Conservation (phyloP, 2,797 vertebrate genomes). For the Nannoperca australis region DNA sequence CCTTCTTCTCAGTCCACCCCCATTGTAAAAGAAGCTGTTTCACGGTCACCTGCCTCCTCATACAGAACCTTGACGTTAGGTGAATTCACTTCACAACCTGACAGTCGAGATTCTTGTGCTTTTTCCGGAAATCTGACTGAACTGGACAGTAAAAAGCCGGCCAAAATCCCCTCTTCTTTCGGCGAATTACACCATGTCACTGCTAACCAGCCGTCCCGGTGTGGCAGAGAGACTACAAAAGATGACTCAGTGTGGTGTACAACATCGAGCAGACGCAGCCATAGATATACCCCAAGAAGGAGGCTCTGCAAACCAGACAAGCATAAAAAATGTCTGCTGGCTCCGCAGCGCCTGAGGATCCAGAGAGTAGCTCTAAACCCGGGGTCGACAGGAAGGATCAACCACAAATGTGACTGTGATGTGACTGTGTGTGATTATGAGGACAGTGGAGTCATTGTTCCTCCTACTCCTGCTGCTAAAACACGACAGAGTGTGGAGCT, state of each 20-base stretch:
- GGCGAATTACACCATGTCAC: slow-evolving; percentile 5
- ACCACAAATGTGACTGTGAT: slow-evolving; percentile 13
- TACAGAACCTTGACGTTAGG: not conserved
- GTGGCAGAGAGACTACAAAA: slow-evolving; percentile 17
- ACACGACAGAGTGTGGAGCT: not conserved
- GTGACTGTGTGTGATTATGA: slow-evolving; percentile 27
- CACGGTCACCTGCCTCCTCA: not conserved
- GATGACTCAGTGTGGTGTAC: slow-evolving; percentile 1
- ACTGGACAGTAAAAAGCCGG: not conserved
- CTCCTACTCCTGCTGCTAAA: slow-evolving; percentile 57
- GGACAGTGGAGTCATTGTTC: slow-evolving; percentile 39
- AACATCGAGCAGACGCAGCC: slow-evolving; percentile 10
- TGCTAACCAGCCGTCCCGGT: not conserved
- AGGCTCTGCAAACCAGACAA: slow-evolving; percentile 27
- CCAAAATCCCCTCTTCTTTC: not conserved
- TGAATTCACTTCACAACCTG: slow-evolving; percentile 2
- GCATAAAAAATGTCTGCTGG: not conserved
- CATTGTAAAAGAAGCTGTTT: slow-evolving; percentile 30
- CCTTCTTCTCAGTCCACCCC: slow-evolving; percentile 81
- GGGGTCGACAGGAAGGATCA: not conserved
- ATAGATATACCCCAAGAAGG: slow-evolving; percentile 40
- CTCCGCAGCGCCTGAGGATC: not conserved
- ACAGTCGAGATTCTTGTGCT: not conserved
- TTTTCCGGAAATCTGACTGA: not conserved
- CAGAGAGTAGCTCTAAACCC: slow-evolving; percentile 4